A percentile compares a stretch with the other conserved stretches of the same genome.
These are phyloP conservation scores for Eumacrocentrus americanus DNA, from an alignment of 2,888 invertebrate genomes.

Conservation along the genomic window DNA sequence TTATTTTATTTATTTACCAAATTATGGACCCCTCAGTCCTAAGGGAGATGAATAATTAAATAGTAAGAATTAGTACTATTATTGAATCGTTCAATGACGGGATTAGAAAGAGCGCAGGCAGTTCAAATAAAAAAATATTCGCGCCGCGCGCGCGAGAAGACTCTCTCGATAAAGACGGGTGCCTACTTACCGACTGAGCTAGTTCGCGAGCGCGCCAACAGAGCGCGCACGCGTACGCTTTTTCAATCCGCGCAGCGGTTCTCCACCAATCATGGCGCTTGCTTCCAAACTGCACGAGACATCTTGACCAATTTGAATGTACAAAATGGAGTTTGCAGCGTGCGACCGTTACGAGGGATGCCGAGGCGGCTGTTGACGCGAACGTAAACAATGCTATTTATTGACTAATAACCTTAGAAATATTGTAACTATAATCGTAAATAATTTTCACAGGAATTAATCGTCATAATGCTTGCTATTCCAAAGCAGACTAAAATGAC, in stretches of 20 bases:
- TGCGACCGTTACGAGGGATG: background rate
- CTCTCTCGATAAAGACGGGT: too few relatives aligned
- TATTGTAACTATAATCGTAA: background rate
- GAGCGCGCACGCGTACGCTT: background rate
- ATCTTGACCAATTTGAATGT: slow-evolving; percentile 12
- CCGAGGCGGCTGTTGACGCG: background rate
- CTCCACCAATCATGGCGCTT: background rate
- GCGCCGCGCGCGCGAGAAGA: too few relatives aligned
- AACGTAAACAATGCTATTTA: background rate
- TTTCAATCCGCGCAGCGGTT: background rate
- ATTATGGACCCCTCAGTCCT: too few relatives aligned
- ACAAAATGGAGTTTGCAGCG: slow-evolving; percentile 17
- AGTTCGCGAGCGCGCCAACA: background rate
- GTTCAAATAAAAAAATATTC: too few relatives aligned
- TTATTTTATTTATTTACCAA: too few relatives aligned
- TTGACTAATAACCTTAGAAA: background rate
- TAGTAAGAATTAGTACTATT: too few relatives aligned
- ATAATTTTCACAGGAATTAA: background rate
- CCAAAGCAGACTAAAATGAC: slow-evolving; percentile 25
- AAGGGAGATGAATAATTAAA: too few relatives aligned
- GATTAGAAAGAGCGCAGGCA: too few relatives aligned
- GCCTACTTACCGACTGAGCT: background rate
- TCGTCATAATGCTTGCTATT: slow-evolving; percentile 18
- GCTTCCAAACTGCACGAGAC: slow-evolving; percentile 2
- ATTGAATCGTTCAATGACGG: too few relatives aligned